phyloP scores from a whole-genome alignment of 2,113 vertebrate species.

The Axis porcinus region DNA sequence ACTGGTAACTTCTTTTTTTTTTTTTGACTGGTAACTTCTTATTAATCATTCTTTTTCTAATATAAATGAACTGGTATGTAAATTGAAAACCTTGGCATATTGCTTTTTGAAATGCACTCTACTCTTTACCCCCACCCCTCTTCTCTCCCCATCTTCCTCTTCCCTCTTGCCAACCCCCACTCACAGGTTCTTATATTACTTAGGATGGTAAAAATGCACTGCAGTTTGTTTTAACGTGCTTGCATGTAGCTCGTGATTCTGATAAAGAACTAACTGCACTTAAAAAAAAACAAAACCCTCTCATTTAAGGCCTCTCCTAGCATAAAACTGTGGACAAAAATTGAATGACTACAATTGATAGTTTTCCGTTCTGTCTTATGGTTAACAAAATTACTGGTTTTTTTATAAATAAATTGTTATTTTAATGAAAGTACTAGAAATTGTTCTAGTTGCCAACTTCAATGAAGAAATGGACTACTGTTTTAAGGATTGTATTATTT shows the following conservation, averaged over 20 bases:
- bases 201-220: neutral
- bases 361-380: neutral
- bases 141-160: neutral
- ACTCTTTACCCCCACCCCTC: rapidly evolving
- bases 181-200: neutral
- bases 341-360: neutral
- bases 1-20: neutral
- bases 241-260: neutral
- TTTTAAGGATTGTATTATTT: neutral
- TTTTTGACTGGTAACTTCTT: neutral
- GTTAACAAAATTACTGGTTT: neutral
- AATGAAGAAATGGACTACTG: constrained; percentile 36
- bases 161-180: neutral
- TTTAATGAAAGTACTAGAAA: constrained; percentile 5
- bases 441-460: neutral
- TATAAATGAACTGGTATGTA: neutral
- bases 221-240: neutral
- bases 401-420: constrained; percentile 13
- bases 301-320: neutral
- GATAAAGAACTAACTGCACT: neutral
- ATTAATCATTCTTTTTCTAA: neutral
- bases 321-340: neutral
- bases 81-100: neutral
- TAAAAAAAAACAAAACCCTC: neutral
- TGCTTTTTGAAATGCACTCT: neutral